Percentiles rank a stretch among this genome's conserved stretches.
Evolutionary conservation across 2,113 vertebrate species (phyloP).

Genomic region (Pristiophorus japonicus): DNA sequence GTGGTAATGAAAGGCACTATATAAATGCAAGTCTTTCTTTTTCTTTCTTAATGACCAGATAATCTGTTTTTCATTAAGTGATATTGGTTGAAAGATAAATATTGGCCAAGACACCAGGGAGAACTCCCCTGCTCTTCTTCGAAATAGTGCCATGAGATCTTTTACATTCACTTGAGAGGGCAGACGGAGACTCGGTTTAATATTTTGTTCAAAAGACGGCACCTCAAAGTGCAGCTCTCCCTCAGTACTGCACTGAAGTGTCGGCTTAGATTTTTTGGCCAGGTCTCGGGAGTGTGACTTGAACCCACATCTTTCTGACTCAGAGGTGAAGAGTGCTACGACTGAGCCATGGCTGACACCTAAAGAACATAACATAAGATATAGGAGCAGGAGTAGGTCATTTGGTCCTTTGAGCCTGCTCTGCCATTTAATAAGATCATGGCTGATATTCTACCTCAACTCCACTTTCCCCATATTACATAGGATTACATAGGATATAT

Average conservation of each 20-base stretch:
- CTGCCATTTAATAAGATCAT: no score
- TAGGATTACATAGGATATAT: no score
- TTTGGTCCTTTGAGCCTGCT: no score
- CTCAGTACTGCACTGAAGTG: neutral
- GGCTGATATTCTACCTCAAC: no score
- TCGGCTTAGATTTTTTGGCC: neutral
- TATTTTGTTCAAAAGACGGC: neutral
- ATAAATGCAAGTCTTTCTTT: neutral
- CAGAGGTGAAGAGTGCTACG: no score
- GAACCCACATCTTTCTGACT: neutral
- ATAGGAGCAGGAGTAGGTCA: no score
- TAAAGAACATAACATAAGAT: neutral
- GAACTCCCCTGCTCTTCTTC: neutral
- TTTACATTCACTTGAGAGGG: no score
- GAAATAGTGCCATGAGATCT: no score
- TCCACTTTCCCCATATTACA: no score
- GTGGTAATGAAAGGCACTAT: no score
- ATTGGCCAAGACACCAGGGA: neutral
- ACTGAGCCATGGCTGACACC: neutral
- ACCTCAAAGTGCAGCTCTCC: neutral
- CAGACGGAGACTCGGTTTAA: no score
- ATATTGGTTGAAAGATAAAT: neutral
- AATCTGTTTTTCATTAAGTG: neutral
- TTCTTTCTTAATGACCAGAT: neutral
- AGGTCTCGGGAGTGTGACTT: neutral